Percentiles rank a stretch among this genome's conserved stretches.
Evolutionary conservation across 2,113 vertebrate genomes (phyloP).

Genomic region (Scopus umbretta): DNA sequence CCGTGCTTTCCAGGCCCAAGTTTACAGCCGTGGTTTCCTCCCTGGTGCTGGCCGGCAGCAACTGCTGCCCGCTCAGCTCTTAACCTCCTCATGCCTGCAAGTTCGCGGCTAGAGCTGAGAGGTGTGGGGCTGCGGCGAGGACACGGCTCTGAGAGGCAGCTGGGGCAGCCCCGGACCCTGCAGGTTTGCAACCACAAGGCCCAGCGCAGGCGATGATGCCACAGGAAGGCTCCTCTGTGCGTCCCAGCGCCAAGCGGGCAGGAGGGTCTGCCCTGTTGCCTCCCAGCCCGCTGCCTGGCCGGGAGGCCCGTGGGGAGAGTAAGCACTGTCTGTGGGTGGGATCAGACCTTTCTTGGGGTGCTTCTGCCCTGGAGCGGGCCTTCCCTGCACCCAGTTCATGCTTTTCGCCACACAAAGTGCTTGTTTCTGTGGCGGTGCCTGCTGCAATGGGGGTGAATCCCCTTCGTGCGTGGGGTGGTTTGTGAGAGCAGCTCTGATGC

Average conservation of each 20-base stretch:
- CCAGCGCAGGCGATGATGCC: fast-evolving
- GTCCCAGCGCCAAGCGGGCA: fast-evolving
- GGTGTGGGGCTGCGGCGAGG: neutral
- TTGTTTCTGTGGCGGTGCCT: neutral
- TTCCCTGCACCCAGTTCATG: neutral
- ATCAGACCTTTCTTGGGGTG: neutral
- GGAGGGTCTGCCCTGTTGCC: neutral
- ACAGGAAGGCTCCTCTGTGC: neutral
- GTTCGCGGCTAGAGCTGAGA: fast-evolving
- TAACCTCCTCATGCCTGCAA: neutral
- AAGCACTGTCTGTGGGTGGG: too few species aligned
- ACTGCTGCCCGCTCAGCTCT: neutral
- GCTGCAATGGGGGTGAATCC: neutral
- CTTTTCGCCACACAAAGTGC: fast-evolving
- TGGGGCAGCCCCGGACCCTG: neutral
- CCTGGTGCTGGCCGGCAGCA: neutral
- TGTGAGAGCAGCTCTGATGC: neutral
- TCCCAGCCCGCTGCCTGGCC: neutral
- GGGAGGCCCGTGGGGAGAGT: neutral
- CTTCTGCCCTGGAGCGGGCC: neutral
- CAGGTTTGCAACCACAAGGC: neutral
- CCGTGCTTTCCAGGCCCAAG: neutral
- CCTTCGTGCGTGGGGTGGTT: fast-evolving
- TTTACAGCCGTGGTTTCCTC: neutral
- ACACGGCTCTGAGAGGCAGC: fast-evolving